phyloP scores from a whole-genome alignment of 2,888 invertebrate species.

The Xylophagus ater region DNA sequence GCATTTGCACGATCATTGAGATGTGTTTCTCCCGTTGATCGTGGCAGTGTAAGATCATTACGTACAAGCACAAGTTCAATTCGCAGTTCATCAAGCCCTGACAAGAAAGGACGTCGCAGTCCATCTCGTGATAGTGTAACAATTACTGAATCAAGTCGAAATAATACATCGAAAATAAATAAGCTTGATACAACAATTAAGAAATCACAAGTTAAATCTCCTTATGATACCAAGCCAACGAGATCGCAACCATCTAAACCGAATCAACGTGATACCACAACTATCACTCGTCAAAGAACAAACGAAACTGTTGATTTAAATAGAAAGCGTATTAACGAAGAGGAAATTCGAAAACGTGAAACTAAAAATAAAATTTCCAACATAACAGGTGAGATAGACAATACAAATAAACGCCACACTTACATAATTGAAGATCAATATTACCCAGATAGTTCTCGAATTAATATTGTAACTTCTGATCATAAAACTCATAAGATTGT shows the following conservation, averaged over 20 bases:
- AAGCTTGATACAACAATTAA: constrained; percentile 28
- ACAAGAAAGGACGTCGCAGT: constrained; percentile 34
- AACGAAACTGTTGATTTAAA: constrained; percentile 10
- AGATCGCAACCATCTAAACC: constrained; percentile 1
- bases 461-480: too few relatives aligned
- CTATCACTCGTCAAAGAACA: too few relatives aligned
- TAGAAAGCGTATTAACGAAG: neutral
- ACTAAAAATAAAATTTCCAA: constrained; percentile 3
- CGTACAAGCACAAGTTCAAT: constrained; percentile 45
- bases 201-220: neutral
- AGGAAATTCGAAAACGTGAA: neutral
- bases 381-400: constrained; percentile 8
- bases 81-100: constrained; percentile 45
- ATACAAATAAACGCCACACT: too few relatives aligned
- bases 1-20: constrained; percentile 65
- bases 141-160: constrained; percentile 33
- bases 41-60: constrained; percentile 40
- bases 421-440: too few relatives aligned
- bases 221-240: constrained; percentile 1
- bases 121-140: constrained; percentile 36
- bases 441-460: too few relatives aligned
- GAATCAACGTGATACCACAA: too few relatives aligned
- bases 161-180: constrained; percentile 24
- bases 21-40: constrained; percentile 51
- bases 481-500: too few relatives aligned